Percentiles rank a stretch among this genome's conserved stretches.
Evolutionary conservation across 2,888 invertebrate species (phyloP).

Genomic region (Eupithecia abbreviata): DNA sequence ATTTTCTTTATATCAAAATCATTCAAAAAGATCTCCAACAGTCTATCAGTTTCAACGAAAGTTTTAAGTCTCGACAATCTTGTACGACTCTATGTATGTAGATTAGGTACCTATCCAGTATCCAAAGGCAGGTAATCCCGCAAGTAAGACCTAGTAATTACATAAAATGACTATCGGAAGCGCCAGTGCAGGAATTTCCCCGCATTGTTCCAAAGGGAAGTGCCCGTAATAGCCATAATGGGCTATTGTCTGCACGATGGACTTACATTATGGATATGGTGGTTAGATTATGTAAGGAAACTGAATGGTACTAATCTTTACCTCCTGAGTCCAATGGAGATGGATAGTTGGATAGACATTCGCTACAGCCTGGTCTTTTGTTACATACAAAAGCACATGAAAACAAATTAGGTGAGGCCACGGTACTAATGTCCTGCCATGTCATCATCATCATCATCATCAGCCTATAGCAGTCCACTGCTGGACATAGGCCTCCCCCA

Average conservation of each 20-base stretch:
- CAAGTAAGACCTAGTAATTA: neutral
- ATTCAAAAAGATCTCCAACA: too few species aligned
- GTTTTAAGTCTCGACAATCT: too few species aligned
- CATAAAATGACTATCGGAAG: slow-evolving; percentile 29
- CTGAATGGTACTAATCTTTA: slow-evolving; percentile 6
- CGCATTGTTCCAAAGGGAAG: slow-evolving; percentile 42
- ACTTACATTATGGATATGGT: slow-evolving; percentile 37
- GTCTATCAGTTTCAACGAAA: too few species aligned
- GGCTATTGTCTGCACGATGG: slow-evolving; percentile 40
- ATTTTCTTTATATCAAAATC: too few species aligned
- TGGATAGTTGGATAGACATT: neutral
- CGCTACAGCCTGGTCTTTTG: too few species aligned
- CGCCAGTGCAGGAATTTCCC: slow-evolving; percentile 40
- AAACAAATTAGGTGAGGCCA: too few species aligned
- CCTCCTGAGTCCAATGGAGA: neutral
- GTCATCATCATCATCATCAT: too few species aligned
- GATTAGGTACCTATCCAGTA: neutral
- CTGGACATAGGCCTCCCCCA: too few species aligned
- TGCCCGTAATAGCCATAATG: slow-evolving; percentile 40
- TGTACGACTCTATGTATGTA: neutral
- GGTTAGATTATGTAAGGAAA: slow-evolving; percentile 30
- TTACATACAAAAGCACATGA: too few species aligned
- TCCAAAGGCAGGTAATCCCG: neutral
- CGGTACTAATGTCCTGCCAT: too few species aligned
- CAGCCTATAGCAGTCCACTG: too few species aligned